Evolutionary conservation across 2,113 vertebrate species (phyloP).

Genomic region (Thamnophis sirtalis): DNA sequence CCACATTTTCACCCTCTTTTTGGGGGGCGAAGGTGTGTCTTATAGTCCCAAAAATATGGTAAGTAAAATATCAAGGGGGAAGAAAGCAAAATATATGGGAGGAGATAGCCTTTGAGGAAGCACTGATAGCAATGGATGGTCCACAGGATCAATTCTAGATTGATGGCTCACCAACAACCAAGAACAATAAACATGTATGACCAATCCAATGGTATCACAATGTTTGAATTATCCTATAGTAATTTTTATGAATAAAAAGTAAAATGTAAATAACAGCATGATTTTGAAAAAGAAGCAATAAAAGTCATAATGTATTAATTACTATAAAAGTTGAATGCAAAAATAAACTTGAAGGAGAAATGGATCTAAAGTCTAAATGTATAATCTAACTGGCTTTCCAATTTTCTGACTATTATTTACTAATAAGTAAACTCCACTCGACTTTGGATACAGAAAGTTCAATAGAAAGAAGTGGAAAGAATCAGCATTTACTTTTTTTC

Average conservation of each 20-base stretch:
- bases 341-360: neutral
- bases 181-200: neutral
- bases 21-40: no score
- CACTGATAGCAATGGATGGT: neutral
- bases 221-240: neutral
- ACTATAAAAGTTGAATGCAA: neutral
- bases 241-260: neutral
- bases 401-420: neutral
- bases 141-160: neutral
- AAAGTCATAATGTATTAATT: neutral
- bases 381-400: neutral
- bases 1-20: no score
- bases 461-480: neutral
- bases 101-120: neutral
- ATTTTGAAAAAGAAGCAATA: neutral
- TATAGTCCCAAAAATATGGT: no score
- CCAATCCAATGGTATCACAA: neutral
- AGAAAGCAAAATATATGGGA: neutral
- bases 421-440: neutral
- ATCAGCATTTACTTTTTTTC: neutral
- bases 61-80: neutral
- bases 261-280: neutral
- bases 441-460: neutral
- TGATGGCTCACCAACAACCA: neutral
- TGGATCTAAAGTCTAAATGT: neutral